Base-by-base conservation (phyloP, 2,113 vertebrate species). In the Puntigrus tetrazona region DNA sequence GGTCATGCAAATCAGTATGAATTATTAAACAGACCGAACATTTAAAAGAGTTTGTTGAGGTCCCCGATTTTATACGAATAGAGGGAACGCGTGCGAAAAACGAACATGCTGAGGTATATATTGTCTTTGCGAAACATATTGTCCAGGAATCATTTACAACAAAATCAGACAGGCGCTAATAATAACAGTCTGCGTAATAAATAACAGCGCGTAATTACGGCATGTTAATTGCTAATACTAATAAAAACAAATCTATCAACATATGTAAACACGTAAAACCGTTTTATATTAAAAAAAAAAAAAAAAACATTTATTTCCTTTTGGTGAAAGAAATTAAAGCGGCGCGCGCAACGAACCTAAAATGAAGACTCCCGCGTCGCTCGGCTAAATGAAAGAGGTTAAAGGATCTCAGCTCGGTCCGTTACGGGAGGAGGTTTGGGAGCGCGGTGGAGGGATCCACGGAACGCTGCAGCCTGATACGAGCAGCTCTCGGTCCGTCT, bases 301-400 rank as follows among this genome's bases (percentile, higher is more conserved):
- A n/a, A n/a, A 50, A 67, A 4, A 1, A 5, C 20, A 67, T 67
- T 36, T 67, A 36, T 69, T 69, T 67, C 18, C 18, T 41, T 72
- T 70, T 43, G 41, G 20, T 14, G 38, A 25, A 11, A 34, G 4
- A 43, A 41, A 61, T 61, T 20, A 34, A 78, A 25, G 31, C 22
- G 34, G 47, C 82, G 80, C 67, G 61, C 57, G 36, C 65, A 84
- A 90, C 90, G 88, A 89, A 93, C 91, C 89, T 88, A 83, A 63
- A n/a, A 38, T 43, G 43, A 89, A 69, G 67, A 50, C 27, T 87
- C 87, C 88, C 89, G 63, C 84, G 82, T 67, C 67, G 80, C 45
- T 74, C 81, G 65, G 69, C 47, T 83, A 69, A 83, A n/a, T 69
- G 22, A 41, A 83, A 76, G 47, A 52, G 50, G 59, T n/a, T 77